Evolutionary conservation across 2,797 vertebrate genomes (phyloP), one percentile per base, ranked within the genome.

Genomic region (Phoxinus dragarum): DNA sequence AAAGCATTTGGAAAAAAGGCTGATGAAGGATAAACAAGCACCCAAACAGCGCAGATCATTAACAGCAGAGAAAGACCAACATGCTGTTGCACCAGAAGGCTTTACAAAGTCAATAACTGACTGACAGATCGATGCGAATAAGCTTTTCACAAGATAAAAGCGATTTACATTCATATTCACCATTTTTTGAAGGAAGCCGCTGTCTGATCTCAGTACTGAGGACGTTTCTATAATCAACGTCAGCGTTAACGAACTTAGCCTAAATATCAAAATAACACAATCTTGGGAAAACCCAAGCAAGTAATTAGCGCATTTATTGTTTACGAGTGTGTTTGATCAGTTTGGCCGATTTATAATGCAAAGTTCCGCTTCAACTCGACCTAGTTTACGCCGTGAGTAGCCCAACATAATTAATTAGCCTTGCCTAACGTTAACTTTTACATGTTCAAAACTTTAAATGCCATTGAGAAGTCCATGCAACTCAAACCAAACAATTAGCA

Each of bases 141-240:
- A 83, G 68, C 34, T 47, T 82, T 87, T 47, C 72, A 40, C 76
- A 59, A 84, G 84, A 80, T 85, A 85, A 85, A 80, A 85, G 76
- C 38, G 66, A 68, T 79, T 79, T 52, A n/a, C 11, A 79, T 71
- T 84, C 52, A 84, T 77, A 71, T 84, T 84, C 38, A 77, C 14
- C 12, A 54, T 78, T 69, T 84, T 42, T 34, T 16, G n/a, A 12
- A 80, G 66, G 38, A 77, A 69, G 42, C 74, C 49, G 49, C 64
- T 69, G 82, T 84, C 82, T 84, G 75, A 79, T 84, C 34, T 84
- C 49, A 72, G 66, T 23, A 61, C 38, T 38, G 52, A 21, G 40
- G 10, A 82, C 42, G 23, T 85, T 73, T 49, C 31, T 71, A 69
- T 84, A 59, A 78, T 78, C 59, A 64, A 61, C 40, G 31, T 72